These are phyloP conservation scores for Amphiprion clarkii DNA, from an alignment of 2,797 vertebrate genomes.

Conservation along the genomic window DNA sequence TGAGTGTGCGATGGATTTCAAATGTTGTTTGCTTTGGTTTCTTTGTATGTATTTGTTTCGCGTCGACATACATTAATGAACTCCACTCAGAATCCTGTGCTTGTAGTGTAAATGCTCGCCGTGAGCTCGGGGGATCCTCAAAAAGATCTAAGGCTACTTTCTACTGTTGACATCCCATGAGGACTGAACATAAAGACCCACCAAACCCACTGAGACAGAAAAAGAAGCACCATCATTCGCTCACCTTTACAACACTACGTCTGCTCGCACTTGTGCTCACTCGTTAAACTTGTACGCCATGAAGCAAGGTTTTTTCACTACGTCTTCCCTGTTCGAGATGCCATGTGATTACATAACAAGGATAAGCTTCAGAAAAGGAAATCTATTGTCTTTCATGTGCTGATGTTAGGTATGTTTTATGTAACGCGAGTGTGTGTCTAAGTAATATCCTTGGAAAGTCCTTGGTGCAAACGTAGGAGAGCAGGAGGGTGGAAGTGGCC, in stretches of 20 bases:
- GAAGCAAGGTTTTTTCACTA: conserved; percentile 10
- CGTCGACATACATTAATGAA: conserved; percentile 47
- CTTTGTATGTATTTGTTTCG: conserved; percentile 39
- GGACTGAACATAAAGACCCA: conserved; percentile 43
- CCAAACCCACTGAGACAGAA: conserved; percentile 44
- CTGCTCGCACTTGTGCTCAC: conserved; percentile 4
- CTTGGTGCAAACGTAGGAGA: conserved; percentile 31
- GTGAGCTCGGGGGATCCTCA: conserved; percentile 41
- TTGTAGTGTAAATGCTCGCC: conserved; percentile 10
- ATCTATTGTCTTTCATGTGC: conserved; percentile 6
- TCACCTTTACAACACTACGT: conserved; percentile 11
- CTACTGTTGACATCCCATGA: conserved; percentile 36
- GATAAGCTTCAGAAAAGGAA: conserved; percentile 6
- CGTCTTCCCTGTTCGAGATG: neutral
- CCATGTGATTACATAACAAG: neutral
- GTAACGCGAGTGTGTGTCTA: conserved; percentile 5
- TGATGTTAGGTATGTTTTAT: conserved; percentile 18
- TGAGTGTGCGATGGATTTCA: neutral
- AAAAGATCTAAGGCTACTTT: conserved; percentile 40
- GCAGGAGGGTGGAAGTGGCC: conserved; percentile 28
- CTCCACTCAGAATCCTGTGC: conserved; percentile 10
- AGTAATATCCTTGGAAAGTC: conserved; percentile 54
- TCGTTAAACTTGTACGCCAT: neutral
- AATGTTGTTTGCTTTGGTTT: conserved; percentile 39
- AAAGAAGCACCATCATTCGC: neutral